Percentiles rank a stretch among this genome's conserved stretches.
phyloP scores from a whole-genome alignment of 1,140 invertebrate species.

The Chrysoperla carnea region DNA sequence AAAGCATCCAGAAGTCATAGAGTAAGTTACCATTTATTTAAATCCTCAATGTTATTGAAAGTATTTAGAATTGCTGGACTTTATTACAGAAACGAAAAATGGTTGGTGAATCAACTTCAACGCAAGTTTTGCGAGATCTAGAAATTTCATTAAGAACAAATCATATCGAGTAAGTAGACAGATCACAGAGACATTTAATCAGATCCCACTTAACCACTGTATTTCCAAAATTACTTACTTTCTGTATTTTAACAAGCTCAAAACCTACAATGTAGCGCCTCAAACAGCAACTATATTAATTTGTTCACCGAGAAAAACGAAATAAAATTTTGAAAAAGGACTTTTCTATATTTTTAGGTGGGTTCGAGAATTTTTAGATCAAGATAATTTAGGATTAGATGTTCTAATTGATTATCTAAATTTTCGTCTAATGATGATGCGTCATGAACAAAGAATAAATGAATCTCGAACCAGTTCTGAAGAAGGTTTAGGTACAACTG shows the following conservation, averaged over 20 bases:
- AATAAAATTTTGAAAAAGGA: too few species aligned
- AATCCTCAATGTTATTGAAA: not conserved
- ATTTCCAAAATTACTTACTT: too few species aligned
- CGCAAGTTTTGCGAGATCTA: constrained; percentile 91
- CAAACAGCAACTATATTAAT: too few species aligned
- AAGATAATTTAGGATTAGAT: constrained; percentile 88
- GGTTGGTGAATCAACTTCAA: constrained; percentile 92
- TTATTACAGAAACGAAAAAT: constrained; percentile 89
- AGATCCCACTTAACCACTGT: too few species aligned
- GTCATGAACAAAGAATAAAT: constrained; percentile 62
- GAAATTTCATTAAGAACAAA: constrained; percentile 98
- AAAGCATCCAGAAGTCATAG: constrained; percentile 86
- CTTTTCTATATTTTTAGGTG: constrained; percentile 71
- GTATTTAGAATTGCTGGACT: constrained; percentile 14
- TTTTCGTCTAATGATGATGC: constrained; percentile 83
- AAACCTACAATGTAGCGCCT: too few species aligned
- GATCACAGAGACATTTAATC: too few species aligned
- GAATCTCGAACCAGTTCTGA: constrained; percentile 54
- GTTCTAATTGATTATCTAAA: constrained; percentile 94
- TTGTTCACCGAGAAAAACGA: too few species aligned
- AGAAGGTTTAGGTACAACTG: constrained; percentile 31
- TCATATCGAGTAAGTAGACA: constrained; percentile 94
- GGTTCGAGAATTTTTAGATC: constrained; percentile 95
- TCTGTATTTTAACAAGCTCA: too few species aligned
- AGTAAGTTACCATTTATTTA: constrained; percentile 35